These are phyloP conservation scores for Hephaestus fuliginosus DNA, from an alignment of 2,797 vertebrate genomes.

Conservation along the genomic window DNA sequence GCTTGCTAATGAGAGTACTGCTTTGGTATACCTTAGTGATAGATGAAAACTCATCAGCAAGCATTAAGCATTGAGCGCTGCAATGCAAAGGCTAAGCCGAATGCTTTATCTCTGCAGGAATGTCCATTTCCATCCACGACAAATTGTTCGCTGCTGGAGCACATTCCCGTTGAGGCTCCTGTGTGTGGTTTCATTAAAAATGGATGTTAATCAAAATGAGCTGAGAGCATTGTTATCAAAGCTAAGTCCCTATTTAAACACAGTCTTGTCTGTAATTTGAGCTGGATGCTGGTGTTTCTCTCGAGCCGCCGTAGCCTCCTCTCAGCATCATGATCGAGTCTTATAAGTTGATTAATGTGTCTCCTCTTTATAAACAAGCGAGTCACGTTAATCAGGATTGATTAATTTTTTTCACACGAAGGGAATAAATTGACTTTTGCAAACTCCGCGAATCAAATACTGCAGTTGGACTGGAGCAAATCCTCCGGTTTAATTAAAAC, in stretches of 20 bases:
- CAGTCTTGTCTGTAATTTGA: constrained; percentile 62
- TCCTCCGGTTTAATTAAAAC: constrained; percentile 45
- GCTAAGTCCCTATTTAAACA: constrained; percentile 58
- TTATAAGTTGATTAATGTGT: constrained; percentile 17
- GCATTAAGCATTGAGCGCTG: constrained; percentile 36
- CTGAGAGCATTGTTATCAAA: constrained; percentile 65
- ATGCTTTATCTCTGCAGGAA: constrained; percentile 45
- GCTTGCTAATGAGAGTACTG: constrained; percentile 43
- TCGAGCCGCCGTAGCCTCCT: not conserved
- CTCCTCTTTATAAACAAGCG: constrained; percentile 26
- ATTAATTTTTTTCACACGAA: constrained; percentile 25
- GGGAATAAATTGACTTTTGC: constrained; percentile 36
- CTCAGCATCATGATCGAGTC: not conserved
- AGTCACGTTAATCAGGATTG: constrained; percentile 41
- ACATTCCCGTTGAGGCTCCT: constrained; percentile 50
- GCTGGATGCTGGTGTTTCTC: not conserved
- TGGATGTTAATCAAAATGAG: constrained; percentile 72
- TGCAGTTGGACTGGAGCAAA: constrained; percentile 26
- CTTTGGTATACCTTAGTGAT: constrained; percentile 31
- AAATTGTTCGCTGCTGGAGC: constrained; percentile 42
- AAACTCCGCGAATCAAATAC: constrained; percentile 28
- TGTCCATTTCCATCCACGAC: constrained; percentile 44
- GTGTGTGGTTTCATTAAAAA: constrained; percentile 76
- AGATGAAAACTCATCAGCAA: constrained; percentile 52
- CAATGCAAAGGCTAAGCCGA: constrained; percentile 47